Base-by-base conservation (phyloP, 2,797 vertebrate species). In the Sebastes itinus region DNA sequence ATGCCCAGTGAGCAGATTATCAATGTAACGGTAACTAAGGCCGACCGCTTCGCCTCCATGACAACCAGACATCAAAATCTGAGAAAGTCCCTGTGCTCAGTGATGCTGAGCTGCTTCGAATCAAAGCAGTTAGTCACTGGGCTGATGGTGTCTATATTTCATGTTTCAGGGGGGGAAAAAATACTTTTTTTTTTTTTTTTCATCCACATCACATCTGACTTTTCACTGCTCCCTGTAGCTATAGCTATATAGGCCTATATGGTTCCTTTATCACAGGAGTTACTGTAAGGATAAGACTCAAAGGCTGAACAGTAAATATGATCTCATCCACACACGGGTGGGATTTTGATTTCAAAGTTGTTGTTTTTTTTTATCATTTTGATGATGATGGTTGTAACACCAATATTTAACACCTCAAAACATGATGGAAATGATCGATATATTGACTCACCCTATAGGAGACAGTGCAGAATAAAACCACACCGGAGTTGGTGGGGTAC, bases 1-100 rank as follows among this genome's bases (percentile, higher is more conserved):
- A 85, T 71, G 60, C 70, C 81, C 78, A 77, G 65, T 83, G 88
- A 81, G 74, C 71, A 88, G 82, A 90, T 84, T 88, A 82, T 64
- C 73, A 71, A n/a, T 65, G 77, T 61, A 75, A 83, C 8, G 27
- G 80, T 90, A 87, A 92, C 88, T 84, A 90, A 28, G 75, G 80
- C 75, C 35, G 58, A 80, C 77, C 22, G 52, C 76, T 69, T 83
- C 1, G 64, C 68, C 59, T 78, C 89, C 89, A 84, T 76, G 81
- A 84, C 83, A 88, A 86, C 87, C 72, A 56, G 77, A 81, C 38
- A 85, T 85, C 56, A 74, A 77, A 83, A 75, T 64, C 56, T 20
- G 62, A 77, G 67, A 63, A 75, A 67, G 38, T 33, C 49, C 46
- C 42, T 20, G 38, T 61, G 67, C 55, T 76, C 52, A 30, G 74